phyloP scores from a whole-genome alignment of 2,888 invertebrate species.

The Drosophila melanocephala region DNA sequence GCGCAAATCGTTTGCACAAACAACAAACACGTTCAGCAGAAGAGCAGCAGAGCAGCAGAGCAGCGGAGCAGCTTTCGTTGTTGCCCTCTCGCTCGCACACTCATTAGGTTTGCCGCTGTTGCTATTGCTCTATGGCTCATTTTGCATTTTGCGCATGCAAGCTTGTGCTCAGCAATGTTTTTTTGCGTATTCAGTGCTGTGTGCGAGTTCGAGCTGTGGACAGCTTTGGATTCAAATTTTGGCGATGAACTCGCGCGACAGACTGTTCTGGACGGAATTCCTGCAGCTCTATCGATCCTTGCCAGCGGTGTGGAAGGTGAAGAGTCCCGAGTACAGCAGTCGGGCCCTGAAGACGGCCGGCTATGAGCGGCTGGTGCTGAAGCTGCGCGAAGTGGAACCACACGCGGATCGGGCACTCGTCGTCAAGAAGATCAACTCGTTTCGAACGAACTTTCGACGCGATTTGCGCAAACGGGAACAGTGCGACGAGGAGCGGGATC shows the following conservation, averaged over 20 bases:
- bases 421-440: conserved; percentile 61
- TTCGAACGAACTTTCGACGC: conserved; percentile 58
- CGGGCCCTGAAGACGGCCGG: conserved; percentile 45
- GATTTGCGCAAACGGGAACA: conserved; percentile 51
- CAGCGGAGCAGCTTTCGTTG: conserved; percentile 2
- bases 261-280: conserved; percentile 62
- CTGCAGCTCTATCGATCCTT: conserved; percentile 58
- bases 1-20: conserved; percentile 43
- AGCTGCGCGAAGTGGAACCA: conserved; percentile 59
- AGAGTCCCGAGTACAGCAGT: conserved; percentile 57
- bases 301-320: conserved; percentile 60
- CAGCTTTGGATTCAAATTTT: conserved; percentile 11
- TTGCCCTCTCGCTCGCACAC: conserved; percentile 18
- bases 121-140: conserved; percentile 1
- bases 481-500: conserved; percentile 7
- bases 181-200: conserved; percentile 35
- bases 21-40: conserved; percentile 19
- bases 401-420: conserved; percentile 48
- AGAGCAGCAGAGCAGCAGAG: neutral
- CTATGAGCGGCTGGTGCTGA: conserved; percentile 52
- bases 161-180: conserved; percentile 48
- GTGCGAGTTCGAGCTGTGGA: conserved; percentile 31
- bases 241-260: conserved; percentile 55
- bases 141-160: conserved; percentile 65
- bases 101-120: conserved; percentile 4